Evolutionary conservation across 2,888 invertebrate species (phyloP), one percentile per base, ranked within the genome.

Genomic region (Plemyria rubiginata): DNA sequence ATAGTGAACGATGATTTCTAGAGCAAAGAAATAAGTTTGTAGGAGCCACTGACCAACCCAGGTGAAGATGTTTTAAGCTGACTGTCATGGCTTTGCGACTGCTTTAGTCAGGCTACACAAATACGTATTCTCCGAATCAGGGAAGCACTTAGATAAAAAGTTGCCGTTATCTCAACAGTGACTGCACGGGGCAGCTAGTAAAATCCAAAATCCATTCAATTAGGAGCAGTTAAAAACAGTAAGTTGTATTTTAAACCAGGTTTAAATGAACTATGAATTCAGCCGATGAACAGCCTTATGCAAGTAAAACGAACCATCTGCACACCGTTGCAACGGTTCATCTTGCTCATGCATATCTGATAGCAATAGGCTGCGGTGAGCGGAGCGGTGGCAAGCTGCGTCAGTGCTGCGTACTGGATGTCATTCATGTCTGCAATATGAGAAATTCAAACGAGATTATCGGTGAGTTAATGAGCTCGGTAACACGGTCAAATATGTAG

Each of bases 321-420:
- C 0, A 79, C 56, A 0, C 86, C 87, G 58, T 88, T 89, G 1
- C 79, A 67, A 0, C 56, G 54, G 7, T 73, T 73, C 22, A 73
- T 67, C 41, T 76, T 79, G 59, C 75, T 73, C 4, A 73, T 82
- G 67, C 76, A 86, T 0, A 83, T 63, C 66, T 94, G 94, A 49
- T 94, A 81, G 36, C 94, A 90, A 76, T 94, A 94, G 13, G 94
- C 93, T 0, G 94, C 92, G 0, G 95, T 96, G 4, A 96, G 81
- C 0, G 96, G 95, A 0, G 94, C 94, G 0, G 95, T 95, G 0
- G 95, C 94, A 0, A 95, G 82, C 75, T 95, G 95, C 0, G 95
- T 95, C 49, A 96, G 76, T 0, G 94, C 93, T 0, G 95, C 94
- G 72, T 94, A 95, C 48, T 94, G 94, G 36, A 94, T 93, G 64